Evolutionary conservation across 2,797 vertebrate species (phyloP), one percentile per base, ranked within the genome.

Genomic region (Bradypus variegatus): DNA sequence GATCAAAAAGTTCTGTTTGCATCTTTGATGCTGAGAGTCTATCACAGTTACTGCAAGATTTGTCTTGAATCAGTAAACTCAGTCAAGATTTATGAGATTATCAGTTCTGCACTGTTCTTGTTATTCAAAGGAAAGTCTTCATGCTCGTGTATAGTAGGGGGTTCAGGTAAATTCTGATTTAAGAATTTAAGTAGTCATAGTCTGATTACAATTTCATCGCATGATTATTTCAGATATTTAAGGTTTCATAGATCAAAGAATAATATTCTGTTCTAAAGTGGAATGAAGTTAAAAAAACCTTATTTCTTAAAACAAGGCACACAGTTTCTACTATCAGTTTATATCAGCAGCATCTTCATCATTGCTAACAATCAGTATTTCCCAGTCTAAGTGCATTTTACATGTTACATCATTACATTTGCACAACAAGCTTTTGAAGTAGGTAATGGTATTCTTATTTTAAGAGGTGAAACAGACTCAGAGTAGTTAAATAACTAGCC

Each of bases 211-310:
- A 50, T 94, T 73, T n/a, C n/a, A 55, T 72, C 72, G 18, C 23
- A 62, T 90, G 8, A 41, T 69, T 36, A 48, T 91, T 89, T 82
- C 55, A 92, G 65, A 62, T 92, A n/a, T 83, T 60, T 78, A 73
- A 79, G 48, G 5, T 69, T 90, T 86, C 64, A 75, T 55, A 69
- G 41, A 29, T 2, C 55, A 64, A 70, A 91, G 27, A 50, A 50
- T 58, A 65, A 87, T 82, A 65, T 64, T 50, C 36, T 60, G 50
- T 65, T 90, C 79, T 88, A 48, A 90, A 77, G 41, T 89, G 45
- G 80, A 45, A 58, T 50, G 62, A 89, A 53, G 69, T 58, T 77
- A 15, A 25, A 73, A 81, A 80, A 89, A 60, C 10, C 67, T 11
- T 27, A 64, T 45, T 82, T 86, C 70, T 92, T 31, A 89, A 90